These are phyloP conservation scores for Harlomillsia oculata DNA, from an alignment of 1,140 invertebrate species.

Conservation along the genomic window DNA sequence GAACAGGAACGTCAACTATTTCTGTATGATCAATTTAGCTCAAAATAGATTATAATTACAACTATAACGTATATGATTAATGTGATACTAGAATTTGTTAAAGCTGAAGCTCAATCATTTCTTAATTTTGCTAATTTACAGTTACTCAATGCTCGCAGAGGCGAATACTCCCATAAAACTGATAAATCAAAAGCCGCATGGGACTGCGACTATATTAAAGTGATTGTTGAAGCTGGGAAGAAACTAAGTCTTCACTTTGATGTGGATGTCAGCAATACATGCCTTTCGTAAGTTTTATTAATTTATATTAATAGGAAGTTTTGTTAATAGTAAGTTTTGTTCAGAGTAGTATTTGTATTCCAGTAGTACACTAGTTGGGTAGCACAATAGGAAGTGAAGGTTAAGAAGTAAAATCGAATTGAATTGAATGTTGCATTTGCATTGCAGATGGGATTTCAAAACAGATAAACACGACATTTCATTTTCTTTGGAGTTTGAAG, in stretches of 20 bases:
- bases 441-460: slow-evolving; percentile 74
- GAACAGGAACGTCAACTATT: slow-evolving; percentile 40
- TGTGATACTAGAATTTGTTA: not conserved
- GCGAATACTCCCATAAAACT: too few species aligned
- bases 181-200: too few species aligned
- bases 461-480: slow-evolving; percentile 79
- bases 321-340: too few species aligned
- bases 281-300: not conserved
- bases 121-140: not conserved
- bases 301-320: slow-evolving; percentile 2
- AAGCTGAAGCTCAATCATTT: not conserved
- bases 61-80: not conserved
- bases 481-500: slow-evolving; percentile 63
- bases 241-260: slow-evolving; percentile 6
- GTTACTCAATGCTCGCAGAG: slow-evolving; percentile 7
- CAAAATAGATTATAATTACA: not conserved
- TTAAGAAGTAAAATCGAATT: too few species aligned
- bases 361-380: too few species aligned
- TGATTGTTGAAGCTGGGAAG: slow-evolving; percentile 12
- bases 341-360: too few species aligned
- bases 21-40: too few species aligned
- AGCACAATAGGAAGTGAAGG: too few species aligned
- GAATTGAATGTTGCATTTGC: too few species aligned
- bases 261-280: not conserved
- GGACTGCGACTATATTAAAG: not conserved